These are phyloP conservation scores for Drosophila ochracea DNA, from an alignment of 2,888 invertebrate genomes.

Conservation along the genomic window DNA sequence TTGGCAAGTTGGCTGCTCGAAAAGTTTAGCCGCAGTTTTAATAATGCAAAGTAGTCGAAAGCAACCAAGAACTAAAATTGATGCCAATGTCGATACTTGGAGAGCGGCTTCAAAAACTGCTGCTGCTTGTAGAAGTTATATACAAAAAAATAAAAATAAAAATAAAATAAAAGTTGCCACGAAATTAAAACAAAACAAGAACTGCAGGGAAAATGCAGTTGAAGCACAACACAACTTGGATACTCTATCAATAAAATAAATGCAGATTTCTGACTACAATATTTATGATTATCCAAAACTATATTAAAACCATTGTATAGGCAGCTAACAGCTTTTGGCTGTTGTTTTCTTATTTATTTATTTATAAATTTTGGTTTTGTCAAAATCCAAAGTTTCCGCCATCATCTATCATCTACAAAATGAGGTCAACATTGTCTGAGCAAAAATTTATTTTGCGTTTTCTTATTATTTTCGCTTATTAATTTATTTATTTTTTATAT, in stretches of 20 bases:
- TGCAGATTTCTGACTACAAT: not conserved
- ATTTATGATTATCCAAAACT: not conserved
- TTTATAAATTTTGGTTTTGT: not conserved
- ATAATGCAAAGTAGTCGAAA: slow-evolving; percentile 68
- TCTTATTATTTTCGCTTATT: no score
- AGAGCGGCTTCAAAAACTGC: slow-evolving; percentile 65
- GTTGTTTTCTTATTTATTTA: not conserved
- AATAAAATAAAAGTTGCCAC: slow-evolving; percentile 34
- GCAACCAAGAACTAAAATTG: slow-evolving; percentile 59
- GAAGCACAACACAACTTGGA: slow-evolving; percentile 26
- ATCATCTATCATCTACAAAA: no score
- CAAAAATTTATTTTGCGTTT: no score
- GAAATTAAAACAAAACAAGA: slow-evolving; percentile 53
- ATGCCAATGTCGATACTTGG: slow-evolving; percentile 62
- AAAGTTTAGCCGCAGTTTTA: slow-evolving; percentile 70
- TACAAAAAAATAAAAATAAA: not conserved
- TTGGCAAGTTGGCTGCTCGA: slow-evolving; percentile 45
- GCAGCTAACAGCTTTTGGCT: not conserved
- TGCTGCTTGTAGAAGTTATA: not conserved
- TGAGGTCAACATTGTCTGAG: no score
- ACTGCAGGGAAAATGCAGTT: slow-evolving; percentile 11
- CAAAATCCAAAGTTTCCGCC: not conserved
- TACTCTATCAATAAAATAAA: slow-evolving; percentile 21
- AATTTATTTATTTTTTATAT: no score
- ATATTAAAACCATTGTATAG: not conserved